These are phyloP conservation scores for Todiramphus saurophagus DNA, from an alignment of 2,113 vertebrate species.

Conservation along the genomic window DNA sequence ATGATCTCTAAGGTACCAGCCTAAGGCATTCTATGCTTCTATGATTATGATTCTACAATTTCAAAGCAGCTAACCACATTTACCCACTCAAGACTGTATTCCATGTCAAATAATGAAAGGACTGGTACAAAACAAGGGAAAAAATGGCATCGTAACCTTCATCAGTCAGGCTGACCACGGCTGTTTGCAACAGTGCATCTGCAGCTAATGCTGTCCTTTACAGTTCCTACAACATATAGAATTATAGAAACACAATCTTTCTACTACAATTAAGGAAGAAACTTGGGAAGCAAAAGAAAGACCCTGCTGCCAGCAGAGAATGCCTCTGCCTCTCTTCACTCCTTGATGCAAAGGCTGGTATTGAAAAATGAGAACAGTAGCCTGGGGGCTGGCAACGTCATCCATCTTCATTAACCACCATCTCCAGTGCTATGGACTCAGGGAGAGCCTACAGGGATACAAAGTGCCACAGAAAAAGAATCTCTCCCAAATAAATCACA, in stretches of 20 bases:
- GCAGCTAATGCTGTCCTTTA: neutral
- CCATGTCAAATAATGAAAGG: neutral
- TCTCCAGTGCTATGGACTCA: slow-evolving; percentile 11
- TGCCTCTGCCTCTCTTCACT: neutral
- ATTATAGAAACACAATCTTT: neutral
- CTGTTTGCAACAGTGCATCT: neutral
- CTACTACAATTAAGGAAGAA: neutral
- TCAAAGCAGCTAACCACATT: neutral
- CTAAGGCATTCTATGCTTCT: too few species aligned
- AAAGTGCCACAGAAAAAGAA: slow-evolving; percentile 45
- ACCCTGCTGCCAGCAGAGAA: neutral
- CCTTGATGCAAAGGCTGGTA: slow-evolving; percentile 4
- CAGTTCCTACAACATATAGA: neutral
- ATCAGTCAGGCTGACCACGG: neutral
- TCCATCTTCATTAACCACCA: slow-evolving; percentile 62
- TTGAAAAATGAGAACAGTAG: slow-evolving; percentile 48
- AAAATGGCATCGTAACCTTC: neutral
- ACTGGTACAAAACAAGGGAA: neutral
- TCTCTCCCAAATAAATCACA: slow-evolving; percentile 42
- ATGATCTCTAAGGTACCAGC: too few species aligned
- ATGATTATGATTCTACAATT: neutral
- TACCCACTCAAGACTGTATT: neutral
- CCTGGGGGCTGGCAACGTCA: slow-evolving; percentile 22
- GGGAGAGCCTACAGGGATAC: slow-evolving; percentile 32
- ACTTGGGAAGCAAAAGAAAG: slow-evolving; percentile 1